Base-by-base conservation (phyloP, 2,113 vertebrate genomes). In the Corythornis cristatus region DNA sequence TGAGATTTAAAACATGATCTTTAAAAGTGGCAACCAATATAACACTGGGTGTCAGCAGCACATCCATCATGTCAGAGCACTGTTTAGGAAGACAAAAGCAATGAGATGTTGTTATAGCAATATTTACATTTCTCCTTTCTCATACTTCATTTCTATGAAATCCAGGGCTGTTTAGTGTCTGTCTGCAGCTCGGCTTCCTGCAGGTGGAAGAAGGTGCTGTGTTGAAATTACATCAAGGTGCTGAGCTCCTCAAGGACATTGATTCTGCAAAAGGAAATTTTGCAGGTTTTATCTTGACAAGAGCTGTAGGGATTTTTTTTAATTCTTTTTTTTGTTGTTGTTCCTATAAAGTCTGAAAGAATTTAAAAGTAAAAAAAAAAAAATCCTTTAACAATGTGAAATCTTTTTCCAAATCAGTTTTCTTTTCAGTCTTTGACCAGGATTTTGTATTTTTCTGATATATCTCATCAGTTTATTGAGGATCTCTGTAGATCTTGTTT, bases 1-100 rank as follows among this genome's bases (percentile, higher is more conserved):
- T 85, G 19, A 43, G 67, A 83, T 94, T 95, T 93, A 90, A 93
- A 95, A 86, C 64, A 57, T 60, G 68, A 83, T 96, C 71, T 96
- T 91, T 83, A 57, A 56, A 93, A 88, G 56, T 90, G 73, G 85
- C 93, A 95, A 65, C 72, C 57, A 77, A 54, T 93, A 88, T 75
- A 96, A 92, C 79, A 57, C 25, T 12, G 75, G 31, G 51, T 91
- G 96, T 93, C 93, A 93, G 93, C 66, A 95, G 65, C 87, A 81
- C 89, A 95, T 93, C 88, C 60, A 42, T 96, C 85, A 90, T 65
- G 85, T 93, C 91, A 66, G 54, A 78, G 73, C 15, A 3, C 64
- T 78, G 65, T 88, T 93, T 56, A 64, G 67, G 71, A 89, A 78
- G 83, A 86, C 67, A 92, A 94, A 93, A 93, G 2, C 0, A 2